Evolutionary conservation across 2,888 invertebrate genomes (phyloP), one percentile per base, ranked within the genome.

Genomic region (Lycia hirtaria): DNA sequence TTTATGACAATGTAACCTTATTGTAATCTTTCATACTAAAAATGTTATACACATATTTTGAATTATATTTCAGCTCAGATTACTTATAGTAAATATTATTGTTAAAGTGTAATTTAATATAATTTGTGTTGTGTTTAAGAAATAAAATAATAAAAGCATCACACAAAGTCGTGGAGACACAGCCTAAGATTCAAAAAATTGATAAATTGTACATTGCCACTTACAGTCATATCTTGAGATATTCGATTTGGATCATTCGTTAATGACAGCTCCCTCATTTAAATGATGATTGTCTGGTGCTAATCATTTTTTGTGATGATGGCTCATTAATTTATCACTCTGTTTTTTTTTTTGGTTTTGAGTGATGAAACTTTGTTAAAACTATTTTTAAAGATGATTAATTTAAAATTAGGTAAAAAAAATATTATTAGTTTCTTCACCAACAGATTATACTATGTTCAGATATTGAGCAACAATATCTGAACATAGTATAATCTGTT

Each of bases 201-300:
- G 68, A 73, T 73, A 70, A 69, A 71, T 68, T 57, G 62, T 54
- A 57, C 58, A 49, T 56, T 33, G 5, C 56, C 56, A 60, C 64
- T 61, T 65, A 55, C 54, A 53, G 14, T 26, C 41, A 15, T 50
- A 56, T 56, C 63, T 56, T 32, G 22, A 35, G 33, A 55, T 65
- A 60, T 64, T 56, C 47, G 41, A 63, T 55, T 62, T 60, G 53
- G 60, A 64, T 60, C 65, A 65, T 64, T 65, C 54, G 58, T 61
- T 65, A 75, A 69, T 73, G 75, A 80, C 75, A 75, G 76, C 65
- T 68, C 69, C 73, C 73, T 77, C 78, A 76, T 81, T 80, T 72
- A 59, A 62, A 78, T 68, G 72, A 74, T 79, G 75, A 80, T 80
- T 78, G 78, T 76, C 71, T 69, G 73, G 69, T 76, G 76, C 81